These are phyloP conservation scores for Leucopsar rothschildi DNA, from an alignment of 2,113 vertebrate genomes.

Conservation along the genomic window DNA sequence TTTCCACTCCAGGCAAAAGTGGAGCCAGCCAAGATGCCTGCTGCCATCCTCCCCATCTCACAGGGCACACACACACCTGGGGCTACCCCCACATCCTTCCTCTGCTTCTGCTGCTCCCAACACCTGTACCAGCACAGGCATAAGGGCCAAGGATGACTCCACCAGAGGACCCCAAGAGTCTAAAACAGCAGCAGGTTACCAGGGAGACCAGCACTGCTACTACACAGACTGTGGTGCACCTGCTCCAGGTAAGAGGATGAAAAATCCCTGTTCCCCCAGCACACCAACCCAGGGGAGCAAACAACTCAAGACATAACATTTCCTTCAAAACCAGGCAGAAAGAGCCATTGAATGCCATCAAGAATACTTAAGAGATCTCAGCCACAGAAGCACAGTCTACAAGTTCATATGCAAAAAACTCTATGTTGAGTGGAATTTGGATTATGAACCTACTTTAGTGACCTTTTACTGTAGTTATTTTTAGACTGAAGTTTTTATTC, in stretches of 20 bases:
- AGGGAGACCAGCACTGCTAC: neutral
- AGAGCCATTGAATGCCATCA: neutral
- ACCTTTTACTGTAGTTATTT: neutral
- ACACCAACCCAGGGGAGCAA: neutral
- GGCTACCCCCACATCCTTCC: too few relatives aligned
- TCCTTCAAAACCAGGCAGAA: neutral
- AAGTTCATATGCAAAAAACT: neutral
- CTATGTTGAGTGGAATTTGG: neutral
- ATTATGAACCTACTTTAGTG: neutral
- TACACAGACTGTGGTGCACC: neutral
- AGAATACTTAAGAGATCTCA: neutral
- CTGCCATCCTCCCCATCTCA: neutral
- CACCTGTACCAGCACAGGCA: neutral
- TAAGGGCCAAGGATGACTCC: neutral
- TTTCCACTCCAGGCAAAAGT: neutral
- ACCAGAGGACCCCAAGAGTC: neutral
- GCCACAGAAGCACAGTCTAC: neutral
- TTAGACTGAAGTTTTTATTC: neutral
- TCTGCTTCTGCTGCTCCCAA: neutral
- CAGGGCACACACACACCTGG: rapidly evolving
- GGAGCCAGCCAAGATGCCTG: neutral
- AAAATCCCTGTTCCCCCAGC: neutral
- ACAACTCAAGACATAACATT: neutral
- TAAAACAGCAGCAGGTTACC: neutral
- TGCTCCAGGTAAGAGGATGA: neutral